Percentiles rank a stretch among this genome's conserved stretches.
Evolutionary conservation across 2,797 vertebrate genomes (phyloP).

Genomic region (Mormyrus proboscirostris): DNA sequence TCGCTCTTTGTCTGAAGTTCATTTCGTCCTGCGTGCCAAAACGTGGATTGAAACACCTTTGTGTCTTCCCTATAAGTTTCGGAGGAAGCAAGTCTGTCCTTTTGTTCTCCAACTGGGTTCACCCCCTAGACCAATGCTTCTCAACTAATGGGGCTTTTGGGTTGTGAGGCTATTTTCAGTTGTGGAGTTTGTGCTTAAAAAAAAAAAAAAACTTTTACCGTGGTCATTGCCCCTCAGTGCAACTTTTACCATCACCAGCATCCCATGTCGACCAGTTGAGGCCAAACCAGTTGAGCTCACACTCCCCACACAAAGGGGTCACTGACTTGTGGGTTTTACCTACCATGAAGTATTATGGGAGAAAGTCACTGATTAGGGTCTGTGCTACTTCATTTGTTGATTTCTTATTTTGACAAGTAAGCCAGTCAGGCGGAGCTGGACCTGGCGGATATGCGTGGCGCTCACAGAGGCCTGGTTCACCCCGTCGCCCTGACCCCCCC

Average conservation of each 20-base stretch:
- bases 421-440: conserved; percentile 26
- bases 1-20: background rate
- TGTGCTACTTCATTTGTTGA: background rate
- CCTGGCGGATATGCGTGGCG: too few species aligned
- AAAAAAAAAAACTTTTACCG: background rate
- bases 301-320: background rate
- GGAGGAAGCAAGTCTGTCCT: background rate
- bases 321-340: background rate
- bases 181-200: background rate
- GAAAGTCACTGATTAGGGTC: background rate
- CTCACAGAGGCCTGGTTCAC: background rate
- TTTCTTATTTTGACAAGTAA: conserved; percentile 16
- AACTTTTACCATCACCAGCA: background rate
- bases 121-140: background rate
- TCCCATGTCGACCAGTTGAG: background rate
- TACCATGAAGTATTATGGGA: background rate
- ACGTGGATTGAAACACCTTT: background rate
- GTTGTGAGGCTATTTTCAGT: background rate
- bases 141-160: background rate
- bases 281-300: background rate
- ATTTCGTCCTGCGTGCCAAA: background rate
- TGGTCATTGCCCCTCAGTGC: background rate
- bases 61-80: background rate
- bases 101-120: background rate
- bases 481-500: conserved; percentile 21